Conservation (phyloP, 2,797 vertebrate species). For the Acipenser transmontanus region DNA sequence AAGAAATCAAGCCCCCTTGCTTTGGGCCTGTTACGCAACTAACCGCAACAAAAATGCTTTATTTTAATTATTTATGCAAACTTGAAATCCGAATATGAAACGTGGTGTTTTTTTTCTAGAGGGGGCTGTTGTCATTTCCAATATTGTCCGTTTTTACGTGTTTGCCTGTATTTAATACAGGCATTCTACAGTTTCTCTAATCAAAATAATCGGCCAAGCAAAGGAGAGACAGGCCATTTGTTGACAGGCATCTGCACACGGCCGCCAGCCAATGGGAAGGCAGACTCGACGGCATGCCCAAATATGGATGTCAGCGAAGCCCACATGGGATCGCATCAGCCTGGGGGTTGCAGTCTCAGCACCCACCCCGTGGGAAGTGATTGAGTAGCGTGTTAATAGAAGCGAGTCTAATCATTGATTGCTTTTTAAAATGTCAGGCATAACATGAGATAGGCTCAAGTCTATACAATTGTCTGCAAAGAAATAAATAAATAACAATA, state of each 20-base stretch:
- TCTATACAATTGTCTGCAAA: too few species aligned
- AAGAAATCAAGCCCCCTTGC: conserved; percentile 6
- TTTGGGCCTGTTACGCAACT: conserved; percentile 23
- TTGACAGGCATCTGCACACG: conserved; percentile 78
- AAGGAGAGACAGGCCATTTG: conserved; percentile 71
- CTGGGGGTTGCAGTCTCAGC: too few species aligned
- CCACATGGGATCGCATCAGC: too few species aligned
- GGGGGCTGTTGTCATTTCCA: too few species aligned
- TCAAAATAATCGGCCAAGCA: conserved; percentile 57
- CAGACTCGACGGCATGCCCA: conserved; percentile 75
- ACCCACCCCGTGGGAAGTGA: too few species aligned
- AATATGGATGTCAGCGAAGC: conserved; percentile 65
- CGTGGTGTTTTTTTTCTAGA: too few species aligned
- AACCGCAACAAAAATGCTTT: conserved; percentile 12
- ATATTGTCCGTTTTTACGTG: too few species aligned
- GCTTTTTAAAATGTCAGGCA: too few species aligned
- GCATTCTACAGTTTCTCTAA: conserved; percentile 41
- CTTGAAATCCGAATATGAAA: neutral
- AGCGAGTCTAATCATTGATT: too few species aligned
- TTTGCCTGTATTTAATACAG: conserved; percentile 19
- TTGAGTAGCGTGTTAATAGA: too few species aligned
- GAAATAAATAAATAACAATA: too few species aligned
- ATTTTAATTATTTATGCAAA: neutral
- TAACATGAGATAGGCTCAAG: too few species aligned
- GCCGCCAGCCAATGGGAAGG: conserved; percentile 66